phyloP scores from a whole-genome alignment of 2,888 invertebrate genomes.

The Callyntrura sp. region DNA sequence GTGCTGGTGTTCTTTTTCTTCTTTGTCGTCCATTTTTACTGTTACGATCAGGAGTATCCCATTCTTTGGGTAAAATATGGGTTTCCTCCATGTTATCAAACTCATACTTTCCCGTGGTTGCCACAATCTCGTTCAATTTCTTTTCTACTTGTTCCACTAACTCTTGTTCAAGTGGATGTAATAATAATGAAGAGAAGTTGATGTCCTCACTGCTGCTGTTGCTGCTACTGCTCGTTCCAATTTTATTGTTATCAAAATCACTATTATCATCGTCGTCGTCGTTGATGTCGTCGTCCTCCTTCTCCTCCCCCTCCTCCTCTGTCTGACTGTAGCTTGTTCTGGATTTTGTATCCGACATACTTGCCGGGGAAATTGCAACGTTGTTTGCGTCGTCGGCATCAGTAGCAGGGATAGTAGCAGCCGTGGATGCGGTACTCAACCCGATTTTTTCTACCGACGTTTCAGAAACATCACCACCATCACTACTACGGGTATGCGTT shows the following conservation, averaged over 20 bases:
- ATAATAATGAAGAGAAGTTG: constrained; percentile 66
- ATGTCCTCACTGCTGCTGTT: constrained; percentile 16
- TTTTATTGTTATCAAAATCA: constrained; percentile 57
- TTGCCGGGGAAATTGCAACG: constrained; percentile 39
- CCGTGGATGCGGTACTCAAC: constrained; percentile 5
- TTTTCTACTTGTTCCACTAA: neutral
- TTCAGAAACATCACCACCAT: neutral
- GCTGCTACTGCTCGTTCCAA: constrained; percentile 25
- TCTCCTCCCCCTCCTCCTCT: no score
- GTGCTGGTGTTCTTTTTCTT: constrained; percentile 18
- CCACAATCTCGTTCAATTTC: neutral
- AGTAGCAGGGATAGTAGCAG: neutral
- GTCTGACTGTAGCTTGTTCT: neutral
- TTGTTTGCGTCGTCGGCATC: neutral
- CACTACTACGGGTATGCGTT: neutral
- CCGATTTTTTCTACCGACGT: constrained; percentile 8
- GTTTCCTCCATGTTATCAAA: constrained; percentile 1
- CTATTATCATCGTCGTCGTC: constrained; percentile 25
- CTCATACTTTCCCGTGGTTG: neutral
- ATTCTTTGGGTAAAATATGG: constrained; percentile 43
- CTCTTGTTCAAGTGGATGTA: constrained; percentile 55
- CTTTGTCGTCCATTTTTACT: constrained; percentile 66
- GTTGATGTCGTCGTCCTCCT: no score
- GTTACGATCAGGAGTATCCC: constrained; percentile 41
- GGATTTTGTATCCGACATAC: constrained; percentile 8